These are phyloP conservation scores for Dermochelys coriacea DNA, from an alignment of 2,797 vertebrate genomes.

Conservation along the genomic window DNA sequence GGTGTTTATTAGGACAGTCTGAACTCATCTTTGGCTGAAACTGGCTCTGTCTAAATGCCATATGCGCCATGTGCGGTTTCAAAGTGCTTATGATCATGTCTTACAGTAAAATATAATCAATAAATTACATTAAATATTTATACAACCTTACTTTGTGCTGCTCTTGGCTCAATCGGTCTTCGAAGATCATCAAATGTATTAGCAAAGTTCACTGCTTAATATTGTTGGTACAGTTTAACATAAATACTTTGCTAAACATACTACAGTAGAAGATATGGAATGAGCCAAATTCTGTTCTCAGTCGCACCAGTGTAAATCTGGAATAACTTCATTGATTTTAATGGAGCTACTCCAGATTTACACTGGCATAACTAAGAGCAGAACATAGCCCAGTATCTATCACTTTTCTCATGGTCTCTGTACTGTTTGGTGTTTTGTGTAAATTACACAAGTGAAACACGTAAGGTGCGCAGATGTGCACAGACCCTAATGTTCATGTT, in stretches of 20 bases:
- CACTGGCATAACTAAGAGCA: background rate
- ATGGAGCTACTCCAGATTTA: background rate
- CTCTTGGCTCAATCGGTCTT: slow-evolving; percentile 48
- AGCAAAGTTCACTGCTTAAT: slow-evolving; percentile 57
- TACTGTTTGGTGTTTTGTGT: background rate
- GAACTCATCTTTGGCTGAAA: slow-evolving; percentile 55
- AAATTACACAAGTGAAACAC: background rate
- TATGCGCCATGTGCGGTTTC: slow-evolving; percentile 59
- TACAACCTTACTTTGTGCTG: slow-evolving; percentile 53
- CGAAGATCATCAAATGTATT: slow-evolving; percentile 59
- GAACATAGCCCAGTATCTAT: background rate
- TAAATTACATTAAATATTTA: slow-evolving; percentile 82
- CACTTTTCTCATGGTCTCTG: background rate
- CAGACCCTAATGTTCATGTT: background rate
- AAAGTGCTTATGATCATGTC: slow-evolving; percentile 72
- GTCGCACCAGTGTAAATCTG: background rate
- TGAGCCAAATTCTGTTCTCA: background rate
- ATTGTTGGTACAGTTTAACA: background rate
- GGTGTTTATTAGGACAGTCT: slow-evolving; percentile 55
- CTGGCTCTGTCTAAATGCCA: slow-evolving; percentile 43
- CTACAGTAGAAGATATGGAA: background rate
- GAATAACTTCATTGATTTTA: background rate
- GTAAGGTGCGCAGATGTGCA: fast-evolving
- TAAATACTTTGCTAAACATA: background rate
- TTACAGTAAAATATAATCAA: slow-evolving; percentile 73